Evolutionary conservation across 2,888 invertebrate species (phyloP), one percentile per base, ranked within the genome.

Genomic region (Lasioglossum lativentre): DNA sequence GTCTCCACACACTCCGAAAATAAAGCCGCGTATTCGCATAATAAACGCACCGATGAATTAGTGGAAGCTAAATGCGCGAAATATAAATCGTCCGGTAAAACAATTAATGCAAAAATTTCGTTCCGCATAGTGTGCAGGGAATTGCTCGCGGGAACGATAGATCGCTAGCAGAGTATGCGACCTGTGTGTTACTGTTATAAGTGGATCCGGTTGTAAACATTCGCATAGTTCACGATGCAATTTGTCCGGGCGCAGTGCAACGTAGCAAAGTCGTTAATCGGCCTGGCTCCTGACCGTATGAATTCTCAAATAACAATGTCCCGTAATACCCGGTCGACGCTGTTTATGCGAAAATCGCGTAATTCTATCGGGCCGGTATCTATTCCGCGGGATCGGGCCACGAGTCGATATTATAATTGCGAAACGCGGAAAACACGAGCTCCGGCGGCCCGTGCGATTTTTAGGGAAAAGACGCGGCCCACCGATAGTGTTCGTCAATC

Each of bases 221-320:
- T 88, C 82, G 87, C 80, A 74, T 76, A 80, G 82, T 79, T 87
- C 82, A 74, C 78, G 78, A 72, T 78, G 77, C 87, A 81, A 89
- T 89, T 89, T 83, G 80, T 84, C 56, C 23, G 34, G 38, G 71
- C 40, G 38, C 81, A 27, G 82, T 52, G 71, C 74, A 81, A 71
- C 78, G 82, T 75, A 80, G 68, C 85, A 78, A 82, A 89, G 89
- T 89, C 86, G 89, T 87, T 89, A 89, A 89, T 87, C 89, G 86
- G 71, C 66, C 71, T 42, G 78, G 47, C 79, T 79, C 74, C 74
- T 85, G 83, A 83, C 84, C 83, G 78, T 85, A 90, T 88, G 89
- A 89, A 89, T 90, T 88, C 85, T 86, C 81, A 85, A 90, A 88
- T 83, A 89, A 90, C 90, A 85, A 85, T 85, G 75, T 78, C 34